phyloP scores from a whole-genome alignment of 30 jellyfish, hydroid and myxozoan species.

The Phacellophora camtschatica region DNA sequence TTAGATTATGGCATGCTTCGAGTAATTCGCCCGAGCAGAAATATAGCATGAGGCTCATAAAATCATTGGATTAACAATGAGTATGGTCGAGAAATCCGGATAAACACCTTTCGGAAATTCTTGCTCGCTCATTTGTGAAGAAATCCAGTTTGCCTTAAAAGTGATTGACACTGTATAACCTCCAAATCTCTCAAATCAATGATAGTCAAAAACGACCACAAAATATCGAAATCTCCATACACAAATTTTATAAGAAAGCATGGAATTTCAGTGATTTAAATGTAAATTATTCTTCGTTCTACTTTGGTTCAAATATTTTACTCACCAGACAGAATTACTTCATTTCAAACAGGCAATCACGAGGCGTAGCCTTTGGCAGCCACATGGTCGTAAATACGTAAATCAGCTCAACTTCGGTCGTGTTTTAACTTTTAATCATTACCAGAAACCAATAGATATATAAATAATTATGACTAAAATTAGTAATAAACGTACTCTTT shows the following conservation, averaged over 20 bases:
- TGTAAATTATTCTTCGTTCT: no score
- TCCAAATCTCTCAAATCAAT: conserved; percentile 9
- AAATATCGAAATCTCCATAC: not conserved
- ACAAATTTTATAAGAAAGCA: not conserved
- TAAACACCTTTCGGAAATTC: conserved; percentile 33
- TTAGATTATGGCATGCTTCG: conserved; percentile 24
- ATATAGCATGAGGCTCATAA: conserved; percentile 12
- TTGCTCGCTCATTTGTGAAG: conserved; percentile 20
- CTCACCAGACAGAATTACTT: no score
- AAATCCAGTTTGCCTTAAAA: conserved; percentile 49
- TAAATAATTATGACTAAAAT: no score
- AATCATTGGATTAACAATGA: conserved; percentile 8
- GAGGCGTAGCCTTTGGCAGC: no score
- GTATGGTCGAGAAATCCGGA: conserved; percentile 43
- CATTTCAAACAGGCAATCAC: no score
- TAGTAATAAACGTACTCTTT: no score
- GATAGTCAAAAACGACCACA: conserved; percentile 4
- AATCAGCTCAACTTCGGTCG: no score
- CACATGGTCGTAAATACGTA: no score
- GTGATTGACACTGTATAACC: conserved; percentile 5
- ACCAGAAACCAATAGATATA: no score
- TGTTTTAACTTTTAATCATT: no score
- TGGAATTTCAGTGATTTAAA: conserved; percentile 11
- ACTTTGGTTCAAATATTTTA: no score
- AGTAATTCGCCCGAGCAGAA: no score